Base-by-base conservation (phyloP, 2,888 invertebrate genomes). In the Drosophila subsilvestris region DNA sequence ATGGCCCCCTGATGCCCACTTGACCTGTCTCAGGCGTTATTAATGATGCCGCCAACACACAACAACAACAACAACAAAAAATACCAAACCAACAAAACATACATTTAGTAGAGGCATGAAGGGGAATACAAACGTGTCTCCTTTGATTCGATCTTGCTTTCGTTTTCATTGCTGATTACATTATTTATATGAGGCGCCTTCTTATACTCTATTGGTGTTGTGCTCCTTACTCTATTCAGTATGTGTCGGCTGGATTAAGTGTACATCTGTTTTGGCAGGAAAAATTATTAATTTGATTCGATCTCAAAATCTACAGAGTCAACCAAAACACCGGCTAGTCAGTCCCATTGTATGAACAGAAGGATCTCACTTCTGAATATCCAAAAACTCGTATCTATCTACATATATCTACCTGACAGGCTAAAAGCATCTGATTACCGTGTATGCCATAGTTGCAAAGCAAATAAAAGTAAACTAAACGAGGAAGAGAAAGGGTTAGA, bases 91-190 rank as follows among this genome's bases (percentile, higher is more conserved):
- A 27, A 22, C 37, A 48, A 14, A 18, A 48, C 9, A 18, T 14
- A 5, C 20, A 14, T 37, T 2, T 20, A 10, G 32, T 29, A 27
- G 17, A 17, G 47, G 12, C 6, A 5, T 12, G 22, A 4, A 22
- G 14, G 8, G 48, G 25, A 8, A 10, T 37, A 25, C n/a, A 25
- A 25, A 20, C 54, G 48, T 66, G 18, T 45, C 66, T 18, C 44
- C 25, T 45, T 45, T 65, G 69, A 68, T 68, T 68, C 53, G 9
- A 49, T 42, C 63, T 47, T 17, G 37, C 53, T 29, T 58, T 69
- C 53, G 58, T 43, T 58, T 27, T 54, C 53, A 47, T 42, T 47
- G 63, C 63, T 53, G 63, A 63, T 65, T 47, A 47, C 63, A 65
- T 63, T 65, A 53, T 47, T 53, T 63, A 63, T n/a, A n/a, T n/a